Base-by-base conservation (phyloP, 2,113 vertebrate species). In the Silurus meridionalis region DNA sequence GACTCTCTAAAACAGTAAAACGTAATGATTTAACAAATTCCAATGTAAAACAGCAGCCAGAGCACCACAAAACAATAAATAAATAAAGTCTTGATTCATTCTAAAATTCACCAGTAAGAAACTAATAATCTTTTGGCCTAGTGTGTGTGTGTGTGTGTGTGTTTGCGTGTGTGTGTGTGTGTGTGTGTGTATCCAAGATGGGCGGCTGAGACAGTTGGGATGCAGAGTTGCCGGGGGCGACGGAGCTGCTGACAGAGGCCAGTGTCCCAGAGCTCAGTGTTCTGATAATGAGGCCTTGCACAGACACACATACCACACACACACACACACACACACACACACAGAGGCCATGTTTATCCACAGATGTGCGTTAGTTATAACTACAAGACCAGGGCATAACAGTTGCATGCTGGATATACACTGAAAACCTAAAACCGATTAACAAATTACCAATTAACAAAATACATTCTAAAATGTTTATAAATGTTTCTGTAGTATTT, bases 311-410 rank as follows among this genome's bases (percentile, higher is more conserved):
- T 66, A 81, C 78, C 80, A 83, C 48, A 80, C 85, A 85, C 83
- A 82, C 78, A 64, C 75, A 37, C 74, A 82, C 69, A 79, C 46
- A 71, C 61, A 74, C 87, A 55, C 72, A 61, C 78, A 82, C 88
- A 78, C n/a, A 79, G 60, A 75, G 60, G 75, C 86, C 55, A 28
- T 85, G 83, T 87, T 83, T 63, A 85, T 85, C 28, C 80, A 85
- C 84, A 86, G 88, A 87, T 79, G 75, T 60, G 78, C 57, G 83
- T 83, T 79, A 83, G 79, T 87, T 58, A 80, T 48, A 88, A 63
- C 94, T 94, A 95, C 91, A 94, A 94, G 93, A 92, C 69, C 57
- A 86, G 74, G 58, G 50, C 8, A 52, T 50, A 63, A 83, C 60
- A 48, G 15, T 6, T 11, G 46, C 63, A 84, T 55, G n/a, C 25